Evolutionary conservation across 2,113 vertebrate species (phyloP).

Genomic region (Zosterops lateralis): DNA sequence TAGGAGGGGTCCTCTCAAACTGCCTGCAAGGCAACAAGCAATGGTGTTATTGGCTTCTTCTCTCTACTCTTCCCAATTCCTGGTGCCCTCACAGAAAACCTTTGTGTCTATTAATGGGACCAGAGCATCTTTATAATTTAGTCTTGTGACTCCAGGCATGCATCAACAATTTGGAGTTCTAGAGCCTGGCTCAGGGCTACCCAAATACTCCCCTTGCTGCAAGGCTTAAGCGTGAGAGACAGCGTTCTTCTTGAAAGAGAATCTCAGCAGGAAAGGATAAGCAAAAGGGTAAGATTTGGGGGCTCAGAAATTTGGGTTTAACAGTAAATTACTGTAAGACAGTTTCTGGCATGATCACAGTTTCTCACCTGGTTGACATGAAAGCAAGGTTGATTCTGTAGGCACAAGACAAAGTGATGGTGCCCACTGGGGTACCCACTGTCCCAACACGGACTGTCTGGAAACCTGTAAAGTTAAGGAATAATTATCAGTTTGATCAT

Average conservation of each 20-base stretch:
- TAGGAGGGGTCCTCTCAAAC: slow-evolving; percentile 93
- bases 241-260: not conserved
- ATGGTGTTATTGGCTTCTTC: slow-evolving; percentile 50
- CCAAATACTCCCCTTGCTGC: slow-evolving; percentile 22
- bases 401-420: slow-evolving; percentile 94
- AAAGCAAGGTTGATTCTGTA: slow-evolving; percentile 98
- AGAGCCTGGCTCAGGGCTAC: not conserved
- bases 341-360: not conserved
- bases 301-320: not conserved
- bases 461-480: slow-evolving; percentile 80
- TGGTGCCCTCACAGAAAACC: not conserved
- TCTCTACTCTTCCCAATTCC: not conserved
- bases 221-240: not conserved
- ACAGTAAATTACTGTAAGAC: not conserved
- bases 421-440: slow-evolving; percentile 93
- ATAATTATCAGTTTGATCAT: not conserved
- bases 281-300: not conserved
- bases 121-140: slow-evolving; percentile 31
- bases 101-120: not conserved
- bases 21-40: slow-evolving; percentile 85
- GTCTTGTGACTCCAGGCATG: not conserved
- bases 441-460: slow-evolving; percentile 95
- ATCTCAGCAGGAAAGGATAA: not conserved
- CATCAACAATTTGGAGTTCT: not conserved
- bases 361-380: slow-evolving; percentile 92